A percentile compares a stretch with the other conserved stretches of the same genome.
Evolutionary conservation across 2,113 vertebrate genomes (phyloP).

Genomic region (Verasper variegatus): DNA sequence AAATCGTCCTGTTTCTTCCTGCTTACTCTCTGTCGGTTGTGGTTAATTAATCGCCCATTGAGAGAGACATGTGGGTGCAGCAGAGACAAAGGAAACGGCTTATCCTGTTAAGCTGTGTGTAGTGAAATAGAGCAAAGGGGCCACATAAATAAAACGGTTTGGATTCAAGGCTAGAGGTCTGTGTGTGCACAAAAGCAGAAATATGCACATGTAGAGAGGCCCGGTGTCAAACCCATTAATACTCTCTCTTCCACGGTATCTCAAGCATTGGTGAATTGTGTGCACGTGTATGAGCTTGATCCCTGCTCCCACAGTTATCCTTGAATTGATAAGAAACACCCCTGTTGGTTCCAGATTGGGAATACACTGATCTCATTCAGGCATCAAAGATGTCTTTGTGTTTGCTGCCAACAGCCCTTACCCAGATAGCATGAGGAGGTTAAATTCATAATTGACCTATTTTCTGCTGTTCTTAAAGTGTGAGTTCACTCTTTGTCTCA

Average conservation of each 20-base stretch:
- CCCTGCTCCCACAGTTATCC: background rate
- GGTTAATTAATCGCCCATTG: conserved; percentile 72
- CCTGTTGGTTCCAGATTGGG: conserved; percentile 3
- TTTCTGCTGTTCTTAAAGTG: background rate
- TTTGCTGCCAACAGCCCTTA: background rate
- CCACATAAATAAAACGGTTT: conserved; percentile 13
- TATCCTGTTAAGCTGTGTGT: conserved; percentile 59
- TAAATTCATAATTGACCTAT: conserved; percentile 15
- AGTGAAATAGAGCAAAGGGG: conserved; percentile 21
- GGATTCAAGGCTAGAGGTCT: conserved; percentile 13
- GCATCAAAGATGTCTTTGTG: conserved; percentile 18
- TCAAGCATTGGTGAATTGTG: conserved; percentile 4
- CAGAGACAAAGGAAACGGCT: conserved; percentile 54
- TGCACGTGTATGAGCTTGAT: background rate
- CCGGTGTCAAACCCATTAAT: background rate
- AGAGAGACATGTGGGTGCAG: conserved; percentile 48
- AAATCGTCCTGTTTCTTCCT: conserved; percentile 47
- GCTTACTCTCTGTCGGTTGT: conserved; percentile 54
- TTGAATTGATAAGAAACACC: background rate
- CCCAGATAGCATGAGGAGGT: background rate
- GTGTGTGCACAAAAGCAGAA: conserved; percentile 1
- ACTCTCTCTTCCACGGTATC: background rate
- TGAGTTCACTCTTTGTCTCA: background rate
- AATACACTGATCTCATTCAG: background rate
- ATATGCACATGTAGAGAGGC: conserved; percentile 12